Base-by-base conservation (phyloP, 2,113 vertebrate genomes). In the Romanogobio albipinnatus region DNA sequence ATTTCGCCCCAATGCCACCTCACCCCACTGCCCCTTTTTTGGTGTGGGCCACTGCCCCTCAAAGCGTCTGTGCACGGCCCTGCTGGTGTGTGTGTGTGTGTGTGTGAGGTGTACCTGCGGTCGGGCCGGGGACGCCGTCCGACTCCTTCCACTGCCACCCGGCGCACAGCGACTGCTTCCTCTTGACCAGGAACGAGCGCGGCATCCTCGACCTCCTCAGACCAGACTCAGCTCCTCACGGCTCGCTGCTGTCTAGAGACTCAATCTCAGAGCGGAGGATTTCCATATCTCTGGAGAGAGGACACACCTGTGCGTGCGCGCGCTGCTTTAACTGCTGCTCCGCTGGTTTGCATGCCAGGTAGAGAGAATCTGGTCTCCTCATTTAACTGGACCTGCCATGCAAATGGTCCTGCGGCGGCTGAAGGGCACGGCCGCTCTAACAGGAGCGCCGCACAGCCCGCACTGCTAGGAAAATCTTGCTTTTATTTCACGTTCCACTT, bases 261-360 rank as follows among this genome's bases (percentile, higher is more conserved):
- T 81, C 91, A 94, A 95, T 94, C 94, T 92, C 91, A 83, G 91
- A 62, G 43, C n/a, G 68, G 13, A 86, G 92, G 75, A 91, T 94
- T 94, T 94, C 85, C 92, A 91, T 94, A 91, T 84, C 79, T 83
- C 88, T 89, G 74, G 9, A 83, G 87, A 82, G 66, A 85, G 33
- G 81, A 88, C 83, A 89, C 92, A 94, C 93, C 93, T 94, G 82
- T 84, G 86, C 90, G 88, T 80, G 84, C 82, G 76, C 92, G 89
- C 71, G 58, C 86, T 90, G 89, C 92, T 93, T 93, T 93, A 94
- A 95, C 93, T 93, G 93, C 93, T 91, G 92, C 89, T 75, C 92
- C 90, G 82, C 92, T 86, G 86, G 91, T 93, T 95, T 95, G 94
- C 95, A 95, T 95, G 93, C 86, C 91, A 94, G 95, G 90, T 91